Base-by-base conservation (phyloP, 2,113 vertebrate species). In the Tenrec ecaudatus region DNA sequence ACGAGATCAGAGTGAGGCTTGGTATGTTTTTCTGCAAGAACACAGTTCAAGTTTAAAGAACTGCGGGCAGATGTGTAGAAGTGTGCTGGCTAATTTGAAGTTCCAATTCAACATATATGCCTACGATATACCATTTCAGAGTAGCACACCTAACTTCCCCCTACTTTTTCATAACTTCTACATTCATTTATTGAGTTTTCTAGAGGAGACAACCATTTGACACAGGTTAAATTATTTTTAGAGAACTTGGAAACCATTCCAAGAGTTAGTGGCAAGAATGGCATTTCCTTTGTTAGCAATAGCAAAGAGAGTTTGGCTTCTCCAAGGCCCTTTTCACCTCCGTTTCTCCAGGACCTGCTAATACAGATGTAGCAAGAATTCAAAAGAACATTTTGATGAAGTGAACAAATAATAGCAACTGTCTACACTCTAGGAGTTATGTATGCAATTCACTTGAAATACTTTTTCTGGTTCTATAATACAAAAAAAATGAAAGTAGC, bases 211-310 rank as follows among this genome's bases (percentile, higher is more conserved):
- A 96, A 92, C 96, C 95, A 93, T 91, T 96, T 95, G 96, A 96
- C 94, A 96, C 83, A 95, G 82, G 96, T 94, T 96, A 95, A 96
- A 97, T 96, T 96, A 97, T 96, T 97, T 97, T 97, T 75, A 92
- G 92, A 95, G 96, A 89, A 94, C 90, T 97, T 97, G 82, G 94
- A 96, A 96, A 95, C 95, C 80, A 95, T 96, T 97, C 82, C 95
- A 94, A 97, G 95, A 94, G 80, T 94, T 96, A 95, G 91, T 95
- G 93, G 93, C 93, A 95, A 95, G 94, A 96, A 97, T 94, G 95
- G 96, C 90, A 96, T 96, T 96, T 96, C 96, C 96, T 96, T 96
- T 96, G 96, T 96, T 96, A 95, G 91, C 95, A 96, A 94, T 36
- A 95, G 92, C 86, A 96, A 96, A 88, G 62, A 92, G 77, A 68